Conservation (phyloP, 2,888 invertebrate species). For the Malthinus seriepunctatus region DNA sequence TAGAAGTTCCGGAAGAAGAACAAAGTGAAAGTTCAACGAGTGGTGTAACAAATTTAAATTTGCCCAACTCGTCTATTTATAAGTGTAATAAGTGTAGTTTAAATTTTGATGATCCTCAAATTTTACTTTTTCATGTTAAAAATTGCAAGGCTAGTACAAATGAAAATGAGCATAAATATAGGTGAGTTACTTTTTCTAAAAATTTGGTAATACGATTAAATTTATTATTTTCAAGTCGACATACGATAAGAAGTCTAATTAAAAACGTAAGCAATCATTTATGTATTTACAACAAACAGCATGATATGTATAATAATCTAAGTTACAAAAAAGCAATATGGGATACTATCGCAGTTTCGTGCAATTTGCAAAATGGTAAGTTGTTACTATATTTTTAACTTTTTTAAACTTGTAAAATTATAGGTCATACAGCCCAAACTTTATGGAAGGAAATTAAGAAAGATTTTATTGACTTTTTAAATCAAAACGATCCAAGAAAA, state of each 20-base stretch:
- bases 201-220: neutral
- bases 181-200: neutral
- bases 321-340: conserved; percentile 4
- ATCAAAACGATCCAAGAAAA: too few species aligned
- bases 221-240: neutral
- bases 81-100: conserved; percentile 2
- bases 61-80: neutral
- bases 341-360: conserved; percentile 4
- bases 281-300: conserved; percentile 4
- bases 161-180: neutral
- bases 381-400: neutral
- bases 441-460: too few species aligned
- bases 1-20: too few species aligned
- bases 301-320: conserved; percentile 6
- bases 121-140: neutral
- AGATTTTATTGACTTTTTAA: too few species aligned
- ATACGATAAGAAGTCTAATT: conserved; percentile 5
- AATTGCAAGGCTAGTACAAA: neutral
- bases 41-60: too few species aligned
- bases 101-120: neutral
- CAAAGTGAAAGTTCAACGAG: too few species aligned
- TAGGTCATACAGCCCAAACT: conserved; percentile 3
- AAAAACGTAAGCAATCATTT: conserved; percentile 5
- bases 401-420: neutral
- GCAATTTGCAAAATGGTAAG: conserved; percentile 11